phyloP scores from a whole-genome alignment of 2,797 vertebrate species.

The Cephalopachus bancanus region DNA sequence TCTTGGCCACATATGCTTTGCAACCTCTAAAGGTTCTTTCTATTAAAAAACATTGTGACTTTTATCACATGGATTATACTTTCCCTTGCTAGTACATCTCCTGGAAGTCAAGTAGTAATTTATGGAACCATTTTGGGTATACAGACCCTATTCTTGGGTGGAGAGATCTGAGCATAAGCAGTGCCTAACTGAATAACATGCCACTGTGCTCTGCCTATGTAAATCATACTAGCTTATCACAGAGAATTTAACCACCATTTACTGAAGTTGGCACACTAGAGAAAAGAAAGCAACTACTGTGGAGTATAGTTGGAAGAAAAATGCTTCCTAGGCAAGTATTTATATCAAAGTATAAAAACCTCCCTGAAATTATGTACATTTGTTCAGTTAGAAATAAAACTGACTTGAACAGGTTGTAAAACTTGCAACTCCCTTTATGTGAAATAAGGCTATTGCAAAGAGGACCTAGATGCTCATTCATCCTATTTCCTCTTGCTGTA shows the following conservation, averaged over 20 bases:
- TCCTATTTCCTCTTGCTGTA: not conserved
- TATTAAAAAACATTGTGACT: not conserved
- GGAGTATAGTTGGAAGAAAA: not conserved
- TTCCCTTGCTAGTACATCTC: not conserved
- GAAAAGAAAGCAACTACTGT: conserved; percentile 22
- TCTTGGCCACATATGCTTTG: not conserved
- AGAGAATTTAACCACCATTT: not conserved
- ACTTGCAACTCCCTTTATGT: too few species aligned
- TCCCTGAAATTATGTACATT: conserved; percentile 46
- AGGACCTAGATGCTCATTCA: not conserved
- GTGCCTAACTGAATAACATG: not conserved
- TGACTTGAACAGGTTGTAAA: not conserved
- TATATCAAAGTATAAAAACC: conserved; percentile 10
- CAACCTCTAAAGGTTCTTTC: not conserved
- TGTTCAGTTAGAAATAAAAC: conserved; percentile 40
- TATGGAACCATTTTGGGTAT: not conserved
- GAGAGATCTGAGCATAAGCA: not conserved
- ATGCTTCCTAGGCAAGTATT: conserved; percentile 27
- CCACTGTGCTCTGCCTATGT: not conserved
- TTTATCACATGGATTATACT: not conserved
- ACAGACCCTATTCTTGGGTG: not conserved
- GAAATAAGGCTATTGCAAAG: not conserved
- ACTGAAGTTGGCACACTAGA: not conserved
- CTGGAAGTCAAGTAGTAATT: not conserved
- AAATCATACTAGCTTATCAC: not conserved